Percentiles rank a stretch among this genome's conserved stretches.
phyloP scores from a whole-genome alignment of 2,888 invertebrate species.

The Perdita meconis region DNA sequence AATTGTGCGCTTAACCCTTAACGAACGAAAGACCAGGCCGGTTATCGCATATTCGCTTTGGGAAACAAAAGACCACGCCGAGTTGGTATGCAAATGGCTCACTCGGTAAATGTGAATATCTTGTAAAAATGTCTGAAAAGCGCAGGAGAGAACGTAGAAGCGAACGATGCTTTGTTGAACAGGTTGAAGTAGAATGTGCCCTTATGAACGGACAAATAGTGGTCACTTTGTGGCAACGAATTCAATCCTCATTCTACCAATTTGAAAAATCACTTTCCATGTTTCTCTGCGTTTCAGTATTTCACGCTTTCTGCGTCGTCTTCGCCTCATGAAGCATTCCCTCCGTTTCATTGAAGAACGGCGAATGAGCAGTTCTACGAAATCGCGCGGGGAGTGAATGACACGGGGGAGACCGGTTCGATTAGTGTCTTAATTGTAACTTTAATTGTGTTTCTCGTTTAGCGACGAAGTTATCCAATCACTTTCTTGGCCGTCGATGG shows the following conservation, averaged over 20 bases:
- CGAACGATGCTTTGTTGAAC: neutral
- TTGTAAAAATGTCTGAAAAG: too few relatives aligned
- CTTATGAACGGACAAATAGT: neutral
- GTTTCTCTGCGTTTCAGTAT: neutral
- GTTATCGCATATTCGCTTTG: too few relatives aligned
- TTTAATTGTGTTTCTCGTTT: slow-evolving; percentile 64
- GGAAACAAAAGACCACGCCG: too few relatives aligned
- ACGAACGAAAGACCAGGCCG: too few relatives aligned
- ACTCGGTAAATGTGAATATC: too few relatives aligned
- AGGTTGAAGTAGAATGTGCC: slow-evolving; percentile 36
- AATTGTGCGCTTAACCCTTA: too few relatives aligned
- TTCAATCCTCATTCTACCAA: neutral
- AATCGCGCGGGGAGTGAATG: slow-evolving; percentile 25
- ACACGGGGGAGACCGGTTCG: slow-evolving; percentile 45
- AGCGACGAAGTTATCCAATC: slow-evolving; percentile 65
- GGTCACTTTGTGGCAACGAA: neutral
- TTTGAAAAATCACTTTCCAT: neutral
- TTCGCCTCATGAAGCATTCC: neutral
- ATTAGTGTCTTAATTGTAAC: slow-evolving; percentile 63
- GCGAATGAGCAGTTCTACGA: slow-evolving; percentile 14
- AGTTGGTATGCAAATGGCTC: too few relatives aligned
- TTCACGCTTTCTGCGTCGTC: too few relatives aligned
- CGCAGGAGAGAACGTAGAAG: slow-evolving; percentile 5
- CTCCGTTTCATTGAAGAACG: neutral
- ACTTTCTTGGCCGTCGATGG: slow-evolving; percentile 61